phyloP scores from a whole-genome alignment of 2,888 invertebrate species.

The Metallyticus violacea region DNA sequence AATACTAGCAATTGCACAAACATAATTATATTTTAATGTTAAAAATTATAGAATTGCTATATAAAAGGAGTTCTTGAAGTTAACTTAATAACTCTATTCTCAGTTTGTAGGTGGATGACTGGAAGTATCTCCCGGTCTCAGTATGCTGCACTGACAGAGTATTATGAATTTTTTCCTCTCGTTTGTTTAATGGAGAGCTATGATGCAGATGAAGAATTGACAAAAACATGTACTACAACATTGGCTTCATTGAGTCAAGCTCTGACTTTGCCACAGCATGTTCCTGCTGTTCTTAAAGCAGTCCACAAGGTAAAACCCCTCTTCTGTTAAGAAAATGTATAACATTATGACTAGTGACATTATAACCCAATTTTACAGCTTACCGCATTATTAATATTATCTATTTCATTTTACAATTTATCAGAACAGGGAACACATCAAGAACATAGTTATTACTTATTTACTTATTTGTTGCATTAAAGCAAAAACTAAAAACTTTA shows the following conservation, averaged over 20 bases:
- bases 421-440: too few relatives aligned
- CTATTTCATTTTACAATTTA: too few relatives aligned
- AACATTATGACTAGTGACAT: too few relatives aligned
- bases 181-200: conserved; percentile 75
- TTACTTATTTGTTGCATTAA: too few relatives aligned
- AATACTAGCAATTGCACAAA: too few relatives aligned
- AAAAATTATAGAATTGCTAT: too few relatives aligned
- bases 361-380: too few relatives aligned
- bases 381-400: too few relatives aligned
- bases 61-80: neutral
- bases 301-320: conserved; percentile 55
- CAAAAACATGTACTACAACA: conserved; percentile 61
- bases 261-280: conserved; percentile 55
- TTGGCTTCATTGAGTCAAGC: conserved; percentile 68
- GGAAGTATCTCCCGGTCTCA: conserved; percentile 45
- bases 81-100: conserved; percentile 15
- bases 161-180: conserved; percentile 58
- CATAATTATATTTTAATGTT: too few relatives aligned
- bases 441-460: too few relatives aligned
- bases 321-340: too few relatives aligned
- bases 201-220: conserved; percentile 74
- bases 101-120: conserved; percentile 50
- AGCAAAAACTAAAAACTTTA: too few relatives aligned
- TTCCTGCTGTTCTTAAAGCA: conserved; percentile 58
- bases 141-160: conserved; percentile 52